phyloP scores from a whole-genome alignment of 2,888 invertebrate genomes.

The Stramonita haemastoma region DNA sequence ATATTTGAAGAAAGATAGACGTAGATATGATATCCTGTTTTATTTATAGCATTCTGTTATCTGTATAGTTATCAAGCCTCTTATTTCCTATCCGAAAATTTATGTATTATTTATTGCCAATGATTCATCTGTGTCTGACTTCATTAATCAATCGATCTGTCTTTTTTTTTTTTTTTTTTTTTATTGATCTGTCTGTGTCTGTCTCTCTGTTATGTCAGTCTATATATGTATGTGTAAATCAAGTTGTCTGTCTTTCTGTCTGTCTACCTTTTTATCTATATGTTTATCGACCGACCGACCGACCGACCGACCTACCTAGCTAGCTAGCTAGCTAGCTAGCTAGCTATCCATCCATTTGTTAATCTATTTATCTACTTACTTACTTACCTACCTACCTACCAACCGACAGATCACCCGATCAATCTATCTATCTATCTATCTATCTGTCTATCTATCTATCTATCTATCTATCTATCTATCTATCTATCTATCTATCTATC shows the following conservation, averaged over 20 bases:
- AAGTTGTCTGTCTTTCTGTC: not conserved
- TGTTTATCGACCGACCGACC: too few species aligned
- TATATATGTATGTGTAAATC: not conserved
- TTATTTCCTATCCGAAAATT: not conserved
- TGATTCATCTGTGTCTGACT: too few species aligned
- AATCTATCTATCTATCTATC: not conserved
- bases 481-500: too few species aligned
- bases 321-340: too few species aligned
- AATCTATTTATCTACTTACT: too few species aligned
- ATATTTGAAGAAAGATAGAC: too few species aligned
- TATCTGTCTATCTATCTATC: not conserved
- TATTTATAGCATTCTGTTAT: not conserved
- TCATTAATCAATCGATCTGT: not conserved
- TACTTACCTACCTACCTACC: too few species aligned
- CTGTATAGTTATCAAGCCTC: not conserved
- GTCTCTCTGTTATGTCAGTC: slow-evolving; percentile 8
- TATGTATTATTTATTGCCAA: not conserved
- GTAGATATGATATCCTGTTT: not conserved
- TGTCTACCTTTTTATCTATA: not conserved
- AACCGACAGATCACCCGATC: too few species aligned
- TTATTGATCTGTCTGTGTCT: slow-evolving; percentile 17
- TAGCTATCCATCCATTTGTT: too few species aligned
- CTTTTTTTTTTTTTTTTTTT: not conserved
- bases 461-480: not conserved
- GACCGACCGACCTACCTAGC: too few species aligned